A percentile compares a stretch with the other conserved stretches of the same genome.
Evolutionary conservation across 2,888 invertebrate genomes (phyloP).

Genomic region (Agapetus fuscipes): DNA sequence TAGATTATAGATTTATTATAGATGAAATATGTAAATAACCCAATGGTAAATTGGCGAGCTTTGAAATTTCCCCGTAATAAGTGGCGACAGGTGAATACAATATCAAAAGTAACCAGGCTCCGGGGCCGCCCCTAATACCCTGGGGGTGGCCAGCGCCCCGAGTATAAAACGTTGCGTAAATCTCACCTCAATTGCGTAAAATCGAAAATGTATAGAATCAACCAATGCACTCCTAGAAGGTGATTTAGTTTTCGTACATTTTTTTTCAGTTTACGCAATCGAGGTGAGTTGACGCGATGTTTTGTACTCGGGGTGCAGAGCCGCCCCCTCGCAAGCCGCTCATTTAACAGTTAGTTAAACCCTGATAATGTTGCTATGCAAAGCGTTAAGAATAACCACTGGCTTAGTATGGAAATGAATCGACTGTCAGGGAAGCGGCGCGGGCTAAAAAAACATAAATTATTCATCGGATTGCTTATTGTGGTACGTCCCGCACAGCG

Average conservation of each 20-base stretch:
- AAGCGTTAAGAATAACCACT: conserved; percentile 11
- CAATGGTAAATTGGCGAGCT: conserved; percentile 11
- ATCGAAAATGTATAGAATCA: too few species aligned
- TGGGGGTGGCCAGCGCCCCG: too few species aligned
- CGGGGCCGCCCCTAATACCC: too few species aligned
- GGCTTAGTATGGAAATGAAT: conserved; percentile 14
- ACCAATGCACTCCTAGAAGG: too few species aligned
- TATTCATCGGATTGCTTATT: conserved; percentile 15
- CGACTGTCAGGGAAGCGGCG: conserved; percentile 4
- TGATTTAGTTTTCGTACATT: too few species aligned
- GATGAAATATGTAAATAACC: conserved; percentile 17
- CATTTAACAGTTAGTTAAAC: conserved; percentile 17
- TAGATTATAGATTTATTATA: too few species aligned
- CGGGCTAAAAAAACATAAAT: conserved; percentile 13
- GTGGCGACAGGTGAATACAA: conserved; percentile 13
- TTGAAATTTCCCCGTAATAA: conserved; percentile 15
- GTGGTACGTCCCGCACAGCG: too few species aligned
- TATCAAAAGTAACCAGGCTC: conserved; percentile 7
- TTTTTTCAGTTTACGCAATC: too few species aligned
- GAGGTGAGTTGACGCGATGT: too few species aligned
- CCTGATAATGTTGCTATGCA: conserved; percentile 14
- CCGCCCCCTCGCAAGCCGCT: conserved; percentile 1
- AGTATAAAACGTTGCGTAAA: too few species aligned
- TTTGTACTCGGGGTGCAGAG: too few species aligned
- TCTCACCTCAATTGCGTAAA: too few species aligned